Evolutionary conservation across 2,797 vertebrate genomes (phyloP).

Genomic region (Coccyzus lansbergi): DNA sequence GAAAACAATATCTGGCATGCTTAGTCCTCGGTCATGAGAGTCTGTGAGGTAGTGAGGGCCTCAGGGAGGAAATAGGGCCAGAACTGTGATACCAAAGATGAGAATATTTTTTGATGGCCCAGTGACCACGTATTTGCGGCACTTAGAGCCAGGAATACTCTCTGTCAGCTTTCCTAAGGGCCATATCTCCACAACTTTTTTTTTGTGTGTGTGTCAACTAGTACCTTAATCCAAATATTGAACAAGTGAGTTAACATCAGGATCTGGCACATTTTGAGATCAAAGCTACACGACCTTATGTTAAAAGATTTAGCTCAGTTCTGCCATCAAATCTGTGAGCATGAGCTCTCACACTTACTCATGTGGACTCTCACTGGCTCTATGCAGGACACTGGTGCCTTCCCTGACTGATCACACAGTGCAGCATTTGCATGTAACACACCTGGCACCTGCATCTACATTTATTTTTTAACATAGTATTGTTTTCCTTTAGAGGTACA

Average conservation of each 20-base stretch:
- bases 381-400: background rate
- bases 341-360: no score
- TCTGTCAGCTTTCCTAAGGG: background rate
- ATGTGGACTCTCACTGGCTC: accelerated
- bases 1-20: background rate
- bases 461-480: background rate
- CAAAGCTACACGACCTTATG: background rate
- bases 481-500: background rate
- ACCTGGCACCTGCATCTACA: accelerated
- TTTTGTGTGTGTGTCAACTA: background rate
- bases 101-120: background rate
- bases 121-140: background rate
- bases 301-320: background rate
- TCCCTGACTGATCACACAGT: background rate
- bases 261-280: background rate
- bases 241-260: background rate
- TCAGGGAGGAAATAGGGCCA: background rate
- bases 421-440: background rate
- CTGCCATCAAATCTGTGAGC: background rate
- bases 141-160: background rate
- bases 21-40: background rate
- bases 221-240: background rate
- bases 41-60: background rate
- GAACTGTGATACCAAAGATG: background rate
- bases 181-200: background rate